These are phyloP conservation scores for Torymus aiolomorphi DNA, from an alignment of 2,888 invertebrate species.

Conservation along the genomic window DNA sequence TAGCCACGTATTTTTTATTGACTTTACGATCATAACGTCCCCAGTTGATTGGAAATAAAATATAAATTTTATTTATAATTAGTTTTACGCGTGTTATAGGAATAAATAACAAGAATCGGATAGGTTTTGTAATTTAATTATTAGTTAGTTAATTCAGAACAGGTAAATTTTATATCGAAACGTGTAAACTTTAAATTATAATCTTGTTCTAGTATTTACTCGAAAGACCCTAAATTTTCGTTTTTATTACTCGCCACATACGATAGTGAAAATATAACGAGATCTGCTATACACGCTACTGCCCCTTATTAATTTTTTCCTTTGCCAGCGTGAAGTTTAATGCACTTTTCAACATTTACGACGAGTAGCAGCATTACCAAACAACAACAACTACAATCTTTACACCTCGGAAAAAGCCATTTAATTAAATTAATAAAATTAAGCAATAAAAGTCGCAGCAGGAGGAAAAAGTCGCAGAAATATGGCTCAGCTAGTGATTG, in stretches of 20 bases:
- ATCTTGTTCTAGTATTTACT: neutral
- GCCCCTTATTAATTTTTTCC: too few relatives aligned
- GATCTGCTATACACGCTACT: too few relatives aligned
- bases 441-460: conserved; percentile 40
- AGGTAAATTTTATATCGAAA: neutral
- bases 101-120: neutral
- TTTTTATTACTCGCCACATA: too few relatives aligned
- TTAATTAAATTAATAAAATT: conserved; percentile 39
- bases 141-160: neutral
- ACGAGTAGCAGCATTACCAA: too few relatives aligned
- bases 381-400: neutral
- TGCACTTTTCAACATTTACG: neutral
- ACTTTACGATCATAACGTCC: too few relatives aligned
- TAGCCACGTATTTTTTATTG: too few relatives aligned
- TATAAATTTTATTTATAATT: too few relatives aligned
- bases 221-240: neutral
- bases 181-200: conserved; percentile 4
- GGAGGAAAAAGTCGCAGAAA: conserved; percentile 21
- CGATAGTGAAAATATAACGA: too few relatives aligned
- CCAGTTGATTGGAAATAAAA: too few relatives aligned
- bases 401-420: neutral
- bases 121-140: conserved; percentile 18
- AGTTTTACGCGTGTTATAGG: too few relatives aligned
- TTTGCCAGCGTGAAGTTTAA: neutral
- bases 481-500: conserved; percentile 41